Percentiles rank a stretch among this genome's conserved stretches.
Conservation (phyloP, 2,888 invertebrate species). For the Peribatodes rhomboidaria region DNA sequence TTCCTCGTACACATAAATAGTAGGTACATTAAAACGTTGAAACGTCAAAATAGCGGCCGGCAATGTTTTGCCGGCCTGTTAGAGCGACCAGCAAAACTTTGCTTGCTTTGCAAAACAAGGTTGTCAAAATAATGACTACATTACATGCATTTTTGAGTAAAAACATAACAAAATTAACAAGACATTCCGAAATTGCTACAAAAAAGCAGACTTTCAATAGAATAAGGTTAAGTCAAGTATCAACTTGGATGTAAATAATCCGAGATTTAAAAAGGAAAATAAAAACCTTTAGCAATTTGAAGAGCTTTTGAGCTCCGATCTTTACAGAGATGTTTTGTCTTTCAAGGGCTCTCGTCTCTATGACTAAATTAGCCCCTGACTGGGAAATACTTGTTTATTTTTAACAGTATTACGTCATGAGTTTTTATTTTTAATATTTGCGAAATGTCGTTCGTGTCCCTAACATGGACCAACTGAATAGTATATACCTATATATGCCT, state of each 20-base stretch:
- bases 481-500: too few species aligned
- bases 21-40: too few species aligned
- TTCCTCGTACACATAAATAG: too few species aligned
- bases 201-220: conserved; percentile 8
- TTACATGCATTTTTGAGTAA: too few species aligned
- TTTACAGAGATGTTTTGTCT: conserved; percentile 33
- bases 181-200: neutral
- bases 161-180: neutral
- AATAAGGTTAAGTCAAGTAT: conserved; percentile 22
- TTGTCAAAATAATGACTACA: too few species aligned
- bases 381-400: conserved; percentile 21
- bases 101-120: too few species aligned
- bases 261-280: conserved; percentile 28
- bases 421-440: neutral
- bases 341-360: conserved; percentile 27
- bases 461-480: too few species aligned
- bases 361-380: conserved; percentile 34
- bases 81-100: too few species aligned
- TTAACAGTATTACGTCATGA: conserved; percentile 14
- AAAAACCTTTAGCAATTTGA: conserved; percentile 33
- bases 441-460: too few species aligned
- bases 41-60: too few species aligned
- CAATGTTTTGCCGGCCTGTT: too few species aligned
- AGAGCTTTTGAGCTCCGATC: conserved; percentile 29
- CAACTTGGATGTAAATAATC: conserved; percentile 25